These are phyloP conservation scores for Sycophila texana DNA, from an alignment of 2,888 invertebrate species.

Conservation along the genomic window DNA sequence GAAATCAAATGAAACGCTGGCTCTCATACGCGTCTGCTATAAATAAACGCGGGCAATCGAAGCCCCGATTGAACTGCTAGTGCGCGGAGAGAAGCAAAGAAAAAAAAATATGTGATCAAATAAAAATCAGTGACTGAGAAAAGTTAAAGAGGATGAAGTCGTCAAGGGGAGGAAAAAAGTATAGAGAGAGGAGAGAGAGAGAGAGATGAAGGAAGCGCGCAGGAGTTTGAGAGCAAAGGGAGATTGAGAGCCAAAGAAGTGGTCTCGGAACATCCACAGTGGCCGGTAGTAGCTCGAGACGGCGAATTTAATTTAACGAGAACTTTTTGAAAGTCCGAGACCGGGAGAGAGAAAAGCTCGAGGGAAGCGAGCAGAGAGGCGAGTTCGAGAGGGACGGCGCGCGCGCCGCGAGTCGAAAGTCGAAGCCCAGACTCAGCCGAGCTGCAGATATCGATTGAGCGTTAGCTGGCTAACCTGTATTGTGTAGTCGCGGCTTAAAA, in stretches of 20 bases:
- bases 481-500: conserved; percentile 65
- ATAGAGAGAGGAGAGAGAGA: conserved; percentile 17
- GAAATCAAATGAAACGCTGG: no score
- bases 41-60: conserved; percentile 17
- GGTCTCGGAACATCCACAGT: conserved; percentile 27
- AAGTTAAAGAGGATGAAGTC: conserved; percentile 50
- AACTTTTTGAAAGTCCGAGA: conserved; percentile 52
- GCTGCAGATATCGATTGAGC: conserved; percentile 67
- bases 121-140: conserved; percentile 49
- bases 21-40: background rate
- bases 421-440: background rate
- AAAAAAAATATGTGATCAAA: conserved; percentile 25
- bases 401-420: conserved; percentile 1
- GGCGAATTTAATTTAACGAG: conserved; percentile 55
- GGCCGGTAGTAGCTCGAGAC: conserved; percentile 30
- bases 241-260: conserved; percentile 41
- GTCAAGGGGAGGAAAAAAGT: conserved; percentile 28
- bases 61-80: background rate
- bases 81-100: conserved; percentile 5
- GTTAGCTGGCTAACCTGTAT: conserved; percentile 69
- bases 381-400: conserved; percentile 50
- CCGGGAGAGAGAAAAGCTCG: conserved; percentile 23
- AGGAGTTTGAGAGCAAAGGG: conserved; percentile 13
- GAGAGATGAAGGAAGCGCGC: background rate
- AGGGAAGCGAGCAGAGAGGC: conserved; percentile 17